Base-by-base conservation (phyloP, 2,797 vertebrate species). In the Periophthalmus magnuspinnatus region DNA sequence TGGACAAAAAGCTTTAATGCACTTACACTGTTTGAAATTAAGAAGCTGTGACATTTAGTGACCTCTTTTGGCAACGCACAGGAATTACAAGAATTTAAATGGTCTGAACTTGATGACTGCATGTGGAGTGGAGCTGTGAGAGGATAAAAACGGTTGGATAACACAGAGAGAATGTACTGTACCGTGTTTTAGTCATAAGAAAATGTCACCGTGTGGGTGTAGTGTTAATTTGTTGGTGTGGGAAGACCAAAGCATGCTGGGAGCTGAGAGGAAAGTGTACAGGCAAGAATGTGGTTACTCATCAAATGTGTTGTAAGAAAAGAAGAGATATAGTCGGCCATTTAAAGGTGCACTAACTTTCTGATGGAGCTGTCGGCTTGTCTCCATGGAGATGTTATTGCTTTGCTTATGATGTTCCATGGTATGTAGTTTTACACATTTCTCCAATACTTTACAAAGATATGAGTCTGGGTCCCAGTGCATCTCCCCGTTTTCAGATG, bases 211-310 rank as follows among this genome's bases (percentile, higher is more conserved):
- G 69, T 56, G 63, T 66, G 34, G 65, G 69, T 58, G 68, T 66
- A 65, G n/a, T 67, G 50, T 34, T 66, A 65, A 28, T 57, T 14
- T 66, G 21, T 55, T 22, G 47, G n/a, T 22, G 3, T 10, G 32
- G 47, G 19, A 24, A 38, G 41, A 69, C 68, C 16, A 47, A 50
- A 33, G 57, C 55, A 47, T 19, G 50, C 64, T 58, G 50, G 17
- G 58, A 84, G 82, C 76, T 73, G 75, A 79, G 56, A 68, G 60
- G 80, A 71, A 79, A 69, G 63, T 71, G 57, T 17, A n/a, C n/a
- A 13, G 24, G 47, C 48, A 9, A 60, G 16, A 58, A 33, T 52
- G 1, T 55, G 52, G 52, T 55, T 22, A 55, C n/a, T 55, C 52
- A 55, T 22, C 52, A 55, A 19, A 48, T 17, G 47, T 48, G 47